A percentile compares a stretch with the other conserved stretches of the same genome.
Conservation (phyloP, 2,797 vertebrate genomes). For the Pogoniulus pusillus region DNA sequence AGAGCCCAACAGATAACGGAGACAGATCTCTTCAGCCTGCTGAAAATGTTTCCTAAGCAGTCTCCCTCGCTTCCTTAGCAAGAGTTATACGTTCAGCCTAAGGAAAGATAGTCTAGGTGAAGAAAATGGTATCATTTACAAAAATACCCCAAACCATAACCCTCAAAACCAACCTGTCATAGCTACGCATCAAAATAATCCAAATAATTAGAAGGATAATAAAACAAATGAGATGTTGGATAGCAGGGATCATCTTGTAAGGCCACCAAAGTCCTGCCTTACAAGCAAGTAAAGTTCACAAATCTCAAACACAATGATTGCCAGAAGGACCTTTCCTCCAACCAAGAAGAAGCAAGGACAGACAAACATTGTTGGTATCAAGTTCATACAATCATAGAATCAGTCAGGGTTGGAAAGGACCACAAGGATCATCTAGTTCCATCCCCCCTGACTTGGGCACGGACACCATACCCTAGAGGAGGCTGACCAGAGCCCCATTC, state of each 20-base stretch:
- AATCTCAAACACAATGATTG: neutral
- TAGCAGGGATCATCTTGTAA: neutral
- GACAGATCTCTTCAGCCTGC: neutral
- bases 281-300: neutral
- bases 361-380: neutral
- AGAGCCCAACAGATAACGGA: neutral
- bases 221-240: neutral
- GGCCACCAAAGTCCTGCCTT: neutral
- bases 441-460: too few relatives aligned
- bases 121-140: neutral
- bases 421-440: too few relatives aligned
- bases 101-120: neutral
- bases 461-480: too few relatives aligned
- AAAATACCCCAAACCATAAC: too few relatives aligned
- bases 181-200: neutral
- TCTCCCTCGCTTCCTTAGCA: neutral
- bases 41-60: neutral
- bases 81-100: neutral
- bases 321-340: neutral
- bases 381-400: too few relatives aligned
- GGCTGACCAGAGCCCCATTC: too few relatives aligned
- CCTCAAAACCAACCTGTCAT: neutral
- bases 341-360: neutral
- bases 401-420: too few relatives aligned
- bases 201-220: neutral